Percentiles rank a stretch among this genome's conserved stretches.
phyloP scores from a whole-genome alignment of 2,888 invertebrate genomes.

The Chloromyia formosa region DNA sequence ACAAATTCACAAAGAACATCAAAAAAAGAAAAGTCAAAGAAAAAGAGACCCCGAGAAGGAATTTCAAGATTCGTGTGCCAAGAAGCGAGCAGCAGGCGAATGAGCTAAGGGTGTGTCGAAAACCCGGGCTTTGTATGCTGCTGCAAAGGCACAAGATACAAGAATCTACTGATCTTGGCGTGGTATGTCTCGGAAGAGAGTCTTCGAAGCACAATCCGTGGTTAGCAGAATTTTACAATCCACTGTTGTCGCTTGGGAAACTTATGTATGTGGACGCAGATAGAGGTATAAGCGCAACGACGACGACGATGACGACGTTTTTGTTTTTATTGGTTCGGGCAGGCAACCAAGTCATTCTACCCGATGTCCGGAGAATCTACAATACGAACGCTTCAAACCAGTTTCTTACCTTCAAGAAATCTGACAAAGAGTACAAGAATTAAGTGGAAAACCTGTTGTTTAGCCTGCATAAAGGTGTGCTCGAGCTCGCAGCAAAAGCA shows the following conservation, averaged over 20 bases:
- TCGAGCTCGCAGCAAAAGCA: constrained; percentile 1
- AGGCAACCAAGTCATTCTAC: constrained; percentile 13
- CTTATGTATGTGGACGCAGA: constrained; percentile 31
- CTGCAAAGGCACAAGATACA: too few species aligned
- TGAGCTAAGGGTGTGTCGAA: constrained; percentile 40
- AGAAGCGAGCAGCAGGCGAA: background rate
- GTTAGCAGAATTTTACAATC: constrained; percentile 15
- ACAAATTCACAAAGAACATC: background rate
- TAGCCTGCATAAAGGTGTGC: constrained; percentile 9
- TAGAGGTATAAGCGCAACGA: background rate
- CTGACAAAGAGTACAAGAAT: constrained; percentile 32
- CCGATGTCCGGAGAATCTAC: too few species aligned
- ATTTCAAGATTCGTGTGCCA: background rate
- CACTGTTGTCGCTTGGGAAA: constrained; percentile 30
- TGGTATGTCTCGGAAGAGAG: background rate
- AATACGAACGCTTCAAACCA: background rate
- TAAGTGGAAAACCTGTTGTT: constrained; percentile 35
- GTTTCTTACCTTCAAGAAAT: constrained; percentile 43
- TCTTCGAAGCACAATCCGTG: background rate
- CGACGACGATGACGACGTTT: background rate
- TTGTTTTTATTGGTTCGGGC: constrained; percentile 35
- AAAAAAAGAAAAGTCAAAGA: background rate
- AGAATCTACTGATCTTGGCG: too few species aligned
- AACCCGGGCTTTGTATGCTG: too few species aligned
- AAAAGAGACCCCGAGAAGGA: background rate